These are phyloP conservation scores for Oryzias woworae DNA, from an alignment of 2,113 vertebrate species.

Conservation along the genomic window DNA sequence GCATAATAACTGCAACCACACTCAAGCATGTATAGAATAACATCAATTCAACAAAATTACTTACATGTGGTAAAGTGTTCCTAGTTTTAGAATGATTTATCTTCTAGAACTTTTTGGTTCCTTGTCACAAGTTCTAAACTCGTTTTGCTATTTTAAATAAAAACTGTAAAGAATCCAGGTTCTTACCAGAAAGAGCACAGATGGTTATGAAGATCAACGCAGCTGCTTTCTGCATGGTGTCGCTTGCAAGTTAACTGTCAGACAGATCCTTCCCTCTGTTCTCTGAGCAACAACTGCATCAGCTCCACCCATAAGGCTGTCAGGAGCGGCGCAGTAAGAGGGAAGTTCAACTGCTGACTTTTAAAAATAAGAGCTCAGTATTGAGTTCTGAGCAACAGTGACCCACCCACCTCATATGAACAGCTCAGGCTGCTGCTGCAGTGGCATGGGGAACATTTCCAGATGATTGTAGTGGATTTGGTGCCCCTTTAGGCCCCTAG, in stretches of 20 bases:
- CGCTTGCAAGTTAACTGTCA: background rate
- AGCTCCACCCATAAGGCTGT: constrained; percentile 1
- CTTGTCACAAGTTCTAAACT: background rate
- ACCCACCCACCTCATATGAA: no score
- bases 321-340: background rate
- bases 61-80: no score
- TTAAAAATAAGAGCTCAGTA: background rate
- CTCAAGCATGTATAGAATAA: no score
- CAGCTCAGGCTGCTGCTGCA: no score
- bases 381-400: no score
- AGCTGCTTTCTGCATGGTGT: constrained; percentile 15
- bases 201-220: constrained; percentile 10
- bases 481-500: no score
- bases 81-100: no score
- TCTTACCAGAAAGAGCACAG: constrained; percentile 24
- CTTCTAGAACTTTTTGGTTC: no score
- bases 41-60: no score
- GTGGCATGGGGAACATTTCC: no score
- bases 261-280: background rate
- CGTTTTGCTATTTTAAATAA: background rate
- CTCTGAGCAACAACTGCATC: background rate
- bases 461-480: no score
- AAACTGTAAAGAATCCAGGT: background rate
- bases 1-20: background rate
- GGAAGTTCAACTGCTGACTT: background rate